Evolutionary conservation across 2,113 vertebrate species (phyloP).

Genomic region (Siniperca knerii): DNA sequence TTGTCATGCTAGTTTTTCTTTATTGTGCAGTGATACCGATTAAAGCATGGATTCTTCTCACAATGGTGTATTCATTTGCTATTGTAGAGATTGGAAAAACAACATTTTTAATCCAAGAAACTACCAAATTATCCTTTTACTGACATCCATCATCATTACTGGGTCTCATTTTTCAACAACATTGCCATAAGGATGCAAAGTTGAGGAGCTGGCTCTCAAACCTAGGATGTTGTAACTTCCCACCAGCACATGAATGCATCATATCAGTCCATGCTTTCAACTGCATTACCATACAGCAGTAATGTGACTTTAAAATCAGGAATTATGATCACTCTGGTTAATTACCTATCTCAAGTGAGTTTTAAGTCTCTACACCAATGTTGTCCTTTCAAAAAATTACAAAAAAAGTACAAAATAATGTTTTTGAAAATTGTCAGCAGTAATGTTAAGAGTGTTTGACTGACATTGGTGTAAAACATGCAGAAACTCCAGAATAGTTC

Average conservation of each 20-base stretch:
- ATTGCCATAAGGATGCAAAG: too few relatives aligned
- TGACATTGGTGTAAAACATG: not conserved
- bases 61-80: not conserved
- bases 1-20: not conserved
- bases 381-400: not conserved
- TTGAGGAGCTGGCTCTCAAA: not conserved
- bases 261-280: not conserved
- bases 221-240: not conserved
- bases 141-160: not conserved
- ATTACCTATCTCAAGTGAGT: not conserved
- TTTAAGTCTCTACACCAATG: too few relatives aligned
- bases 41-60: not conserved
- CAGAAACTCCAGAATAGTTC: not conserved
- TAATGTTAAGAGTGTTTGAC: not conserved
- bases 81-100: not conserved
- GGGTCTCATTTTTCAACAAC: too few relatives aligned
- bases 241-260: not conserved
- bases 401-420: not conserved
- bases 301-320: not conserved
- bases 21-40: not conserved
- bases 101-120: not conserved
- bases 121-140: not conserved
- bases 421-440: not conserved
- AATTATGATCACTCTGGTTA: too few relatives aligned
- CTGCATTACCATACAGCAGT: not conserved